These are phyloP conservation scores for Brotula barbata DNA, from an alignment of 2,797 vertebrate genomes.

Conservation along the genomic window DNA sequence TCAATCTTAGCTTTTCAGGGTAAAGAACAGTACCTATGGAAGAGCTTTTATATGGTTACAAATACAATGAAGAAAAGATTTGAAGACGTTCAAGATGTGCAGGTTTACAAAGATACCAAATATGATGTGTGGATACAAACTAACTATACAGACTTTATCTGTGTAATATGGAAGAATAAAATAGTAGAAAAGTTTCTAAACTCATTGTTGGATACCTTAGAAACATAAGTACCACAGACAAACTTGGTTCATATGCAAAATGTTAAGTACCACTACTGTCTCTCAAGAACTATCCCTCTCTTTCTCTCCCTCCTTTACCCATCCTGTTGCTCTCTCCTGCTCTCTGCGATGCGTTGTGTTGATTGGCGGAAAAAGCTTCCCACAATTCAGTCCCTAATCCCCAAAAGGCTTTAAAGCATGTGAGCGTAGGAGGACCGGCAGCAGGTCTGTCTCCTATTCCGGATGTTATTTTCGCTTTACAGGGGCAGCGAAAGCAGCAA, in stretches of 20 bases:
- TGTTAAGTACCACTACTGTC: not conserved
- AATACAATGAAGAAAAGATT: too few relatives aligned
- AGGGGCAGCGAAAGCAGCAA: conserved; percentile 20
- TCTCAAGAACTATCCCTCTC: conserved; percentile 9
- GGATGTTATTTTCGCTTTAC: conserved; percentile 12
- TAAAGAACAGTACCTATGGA: too few relatives aligned
- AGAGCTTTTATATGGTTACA: too few relatives aligned
- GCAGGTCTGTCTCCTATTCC: conserved; percentile 29
- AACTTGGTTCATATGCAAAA: not conserved
- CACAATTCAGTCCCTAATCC: conserved; percentile 53
- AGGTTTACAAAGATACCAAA: not conserved
- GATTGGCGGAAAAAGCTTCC: conserved; percentile 57
- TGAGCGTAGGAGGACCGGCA: conserved; percentile 43
- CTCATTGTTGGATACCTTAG: not conserved
- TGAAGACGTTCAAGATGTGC: conserved; percentile 4
- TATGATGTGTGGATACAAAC: not conserved
- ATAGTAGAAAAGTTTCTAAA: not conserved
- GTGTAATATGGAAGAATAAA: too few relatives aligned
- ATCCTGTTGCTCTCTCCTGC: conserved; percentile 21
- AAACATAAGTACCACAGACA: not conserved
- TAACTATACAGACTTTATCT: too few relatives aligned
- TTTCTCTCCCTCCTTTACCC: conserved; percentile 15
- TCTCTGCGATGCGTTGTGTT: conserved; percentile 32
- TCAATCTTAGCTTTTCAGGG: too few relatives aligned
- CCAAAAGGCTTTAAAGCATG: conserved; percentile 47